phyloP scores from a whole-genome alignment of 2,113 vertebrate genomes.

The Galeopterus variegatus region DNA sequence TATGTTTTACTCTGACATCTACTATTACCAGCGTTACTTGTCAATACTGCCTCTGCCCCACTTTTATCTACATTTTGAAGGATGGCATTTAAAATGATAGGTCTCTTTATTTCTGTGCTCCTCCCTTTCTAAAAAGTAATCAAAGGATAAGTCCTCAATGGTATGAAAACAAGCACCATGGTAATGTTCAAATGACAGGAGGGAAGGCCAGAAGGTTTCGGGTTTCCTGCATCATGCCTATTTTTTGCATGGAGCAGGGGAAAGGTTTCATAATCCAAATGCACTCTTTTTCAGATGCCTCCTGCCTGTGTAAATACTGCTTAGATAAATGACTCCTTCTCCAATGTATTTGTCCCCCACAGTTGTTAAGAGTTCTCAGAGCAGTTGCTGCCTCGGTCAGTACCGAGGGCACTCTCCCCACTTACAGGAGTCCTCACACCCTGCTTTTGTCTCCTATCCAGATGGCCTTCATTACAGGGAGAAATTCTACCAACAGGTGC shows the following conservation, averaged over 20 bases:
- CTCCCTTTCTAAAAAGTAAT: slow-evolving; percentile 65
- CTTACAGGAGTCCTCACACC: slow-evolving; percentile 65
- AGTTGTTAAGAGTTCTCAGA: slow-evolving; percentile 80
- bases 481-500: slow-evolving; percentile 84
- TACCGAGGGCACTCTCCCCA: slow-evolving; percentile 23
- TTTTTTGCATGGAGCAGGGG: slow-evolving; percentile 37
- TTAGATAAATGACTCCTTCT: slow-evolving; percentile 83
- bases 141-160: slow-evolving; percentile 44
- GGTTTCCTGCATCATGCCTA: slow-evolving; percentile 64
- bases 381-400: slow-evolving; percentile 78
- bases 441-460: slow-evolving; percentile 78
- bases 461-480: slow-evolving; percentile 83
- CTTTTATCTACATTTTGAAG: slow-evolving; percentile 65
- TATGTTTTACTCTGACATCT: slow-evolving; percentile 43
- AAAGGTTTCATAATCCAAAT: slow-evolving; percentile 67
- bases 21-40: slow-evolving; percentile 22
- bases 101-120: slow-evolving; percentile 53
- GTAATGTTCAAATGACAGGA: slow-evolving; percentile 71
- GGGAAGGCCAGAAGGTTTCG: slow-evolving; percentile 64
- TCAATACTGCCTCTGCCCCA: slow-evolving; percentile 14
- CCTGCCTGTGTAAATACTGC: slow-evolving; percentile 79
- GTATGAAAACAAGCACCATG: slow-evolving; percentile 68
- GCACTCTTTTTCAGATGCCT: slow-evolving; percentile 60
- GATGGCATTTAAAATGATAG: slow-evolving; percentile 66
- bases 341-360: slow-evolving; percentile 75